Evolutionary conservation across 2,888 invertebrate genomes (phyloP), one percentile per base, ranked within the genome.

Genomic region (Sinohyriopsis cumingii): DNA sequence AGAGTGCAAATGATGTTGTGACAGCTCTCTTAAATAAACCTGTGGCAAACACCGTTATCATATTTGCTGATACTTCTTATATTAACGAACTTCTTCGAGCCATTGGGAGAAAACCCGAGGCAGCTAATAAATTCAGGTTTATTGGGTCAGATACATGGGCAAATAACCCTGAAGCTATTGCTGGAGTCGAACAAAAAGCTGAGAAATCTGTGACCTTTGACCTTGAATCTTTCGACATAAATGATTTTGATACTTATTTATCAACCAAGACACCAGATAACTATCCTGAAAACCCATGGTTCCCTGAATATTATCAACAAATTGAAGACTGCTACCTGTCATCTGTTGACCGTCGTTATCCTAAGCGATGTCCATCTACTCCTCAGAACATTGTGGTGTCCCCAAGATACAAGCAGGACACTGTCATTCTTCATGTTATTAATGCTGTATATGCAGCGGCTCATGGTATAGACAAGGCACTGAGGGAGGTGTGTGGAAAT

Each of bases 281-380:
- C 69, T 81, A 89, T 59, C 82, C 82, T 4, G 83, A 87, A 61
- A 91, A 91, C 75, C 90, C 90, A 0, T 91, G 91, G 91, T 91
- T 91, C 79, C 79, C 83, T 6, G 89, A 91, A 67, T 90, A 88
- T 76, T 91, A 90, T 85, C 86, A 90, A 76, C 79, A 87, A 56
- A 84, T 89, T 25, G 87, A 86, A 69, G 83, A 90, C 63, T 91
- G 91, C 75, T 87, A 87, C 66, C 73, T 85, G 25, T 79, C 84
- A 5, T 76, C 77, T 5, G 76, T 79, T 9, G 73, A 82, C 56
- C 63, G 68, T 6, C 62, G 67, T 53, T 84, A 80, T 65, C 73
- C 80, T 0, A 63, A 60, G 0, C 71, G 75, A 53, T 86, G 86
- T 67, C 65, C 72, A 5, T 65, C 76, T 19, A 75, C 68, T 3